phyloP scores from a whole-genome alignment of 2,888 invertebrate genomes.

The Himalopsyche kuldschensis region DNA sequence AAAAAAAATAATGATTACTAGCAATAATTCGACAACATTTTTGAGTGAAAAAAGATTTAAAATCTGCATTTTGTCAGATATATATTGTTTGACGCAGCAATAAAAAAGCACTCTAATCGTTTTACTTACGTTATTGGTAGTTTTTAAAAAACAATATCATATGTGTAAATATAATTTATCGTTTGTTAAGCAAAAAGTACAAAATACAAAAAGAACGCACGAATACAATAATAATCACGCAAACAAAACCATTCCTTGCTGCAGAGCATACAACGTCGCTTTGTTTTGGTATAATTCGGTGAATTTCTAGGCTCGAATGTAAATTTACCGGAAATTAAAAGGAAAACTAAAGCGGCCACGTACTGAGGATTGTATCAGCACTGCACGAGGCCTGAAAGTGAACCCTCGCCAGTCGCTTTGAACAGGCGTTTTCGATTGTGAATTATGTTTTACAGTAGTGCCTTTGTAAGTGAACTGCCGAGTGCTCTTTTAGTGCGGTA shows the following conservation, averaged over 20 bases:
- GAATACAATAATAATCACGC: background rate
- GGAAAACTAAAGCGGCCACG: conserved; percentile 27
- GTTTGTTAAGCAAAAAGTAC: no score
- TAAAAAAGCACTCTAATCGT: no score
- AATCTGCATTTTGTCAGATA: no score
- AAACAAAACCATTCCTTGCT: background rate
- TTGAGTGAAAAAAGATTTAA: no score
- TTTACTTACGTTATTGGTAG: no score
- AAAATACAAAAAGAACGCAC: background rate
- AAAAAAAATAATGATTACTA: no score
- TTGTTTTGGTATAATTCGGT: background rate
- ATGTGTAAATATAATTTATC: no score
- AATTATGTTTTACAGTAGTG: background rate
- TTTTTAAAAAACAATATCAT: no score
- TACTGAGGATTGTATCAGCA: background rate
- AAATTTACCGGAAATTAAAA: conserved; percentile 61
- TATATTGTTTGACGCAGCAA: no score
- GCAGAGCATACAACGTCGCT: background rate
- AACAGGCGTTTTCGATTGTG: background rate
- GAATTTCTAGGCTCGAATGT: conserved; percentile 46
- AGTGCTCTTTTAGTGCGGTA: background rate
- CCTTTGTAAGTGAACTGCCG: background rate
- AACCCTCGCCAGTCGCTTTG: conserved; percentile 2
- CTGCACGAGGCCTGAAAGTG: background rate
- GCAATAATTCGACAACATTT: no score